phyloP scores from a whole-genome alignment of 1,140 invertebrate species.

The Coenobita brevimanus region DNA sequence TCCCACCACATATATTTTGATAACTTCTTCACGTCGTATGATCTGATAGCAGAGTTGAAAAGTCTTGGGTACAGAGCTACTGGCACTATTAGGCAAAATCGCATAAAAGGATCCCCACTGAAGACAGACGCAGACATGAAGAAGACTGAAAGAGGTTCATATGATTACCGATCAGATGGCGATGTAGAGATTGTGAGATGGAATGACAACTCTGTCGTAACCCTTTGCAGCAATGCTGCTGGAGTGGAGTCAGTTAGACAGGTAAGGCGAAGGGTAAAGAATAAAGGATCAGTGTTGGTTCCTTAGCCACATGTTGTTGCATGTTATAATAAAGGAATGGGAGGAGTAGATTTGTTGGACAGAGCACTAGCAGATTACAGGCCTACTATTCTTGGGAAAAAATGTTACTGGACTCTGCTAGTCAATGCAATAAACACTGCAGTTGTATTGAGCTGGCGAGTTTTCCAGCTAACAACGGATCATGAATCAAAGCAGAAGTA shows the following conservation, averaged over 20 bases:
- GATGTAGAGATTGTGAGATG: conserved; percentile 39
- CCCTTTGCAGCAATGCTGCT: conserved; percentile 25
- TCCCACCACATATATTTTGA: conserved; percentile 35
- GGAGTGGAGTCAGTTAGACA: conserved; percentile 5
- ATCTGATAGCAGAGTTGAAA: too few relatives aligned
- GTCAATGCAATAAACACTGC: conserved; percentile 40
- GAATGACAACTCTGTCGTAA: conserved; percentile 42
- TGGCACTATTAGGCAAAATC: too few relatives aligned
- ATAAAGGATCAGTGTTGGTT: not conserved
- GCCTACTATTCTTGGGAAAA: conserved; percentile 23
- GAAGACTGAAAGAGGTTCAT: conserved; percentile 33
- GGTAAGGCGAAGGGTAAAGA: conserved; percentile 39
- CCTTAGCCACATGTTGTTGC: conserved; percentile 14
- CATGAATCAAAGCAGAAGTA: conserved; percentile 28
- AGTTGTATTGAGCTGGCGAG: conserved; percentile 32
- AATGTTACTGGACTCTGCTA: conserved; percentile 47
- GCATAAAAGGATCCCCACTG: conserved; percentile 4
- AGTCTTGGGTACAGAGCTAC: too few relatives aligned
- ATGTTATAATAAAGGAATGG: conserved; percentile 36
- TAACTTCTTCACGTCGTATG: conserved; percentile 43
- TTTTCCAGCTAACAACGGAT: conserved; percentile 17
- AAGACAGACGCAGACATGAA: conserved; percentile 19
- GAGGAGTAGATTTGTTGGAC: conserved; percentile 42
- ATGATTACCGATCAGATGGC: conserved; percentile 35
- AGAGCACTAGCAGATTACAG: conserved; percentile 28